Conservation (phyloP, 2,113 vertebrate genomes). For the Ammodytes marinus region DNA sequence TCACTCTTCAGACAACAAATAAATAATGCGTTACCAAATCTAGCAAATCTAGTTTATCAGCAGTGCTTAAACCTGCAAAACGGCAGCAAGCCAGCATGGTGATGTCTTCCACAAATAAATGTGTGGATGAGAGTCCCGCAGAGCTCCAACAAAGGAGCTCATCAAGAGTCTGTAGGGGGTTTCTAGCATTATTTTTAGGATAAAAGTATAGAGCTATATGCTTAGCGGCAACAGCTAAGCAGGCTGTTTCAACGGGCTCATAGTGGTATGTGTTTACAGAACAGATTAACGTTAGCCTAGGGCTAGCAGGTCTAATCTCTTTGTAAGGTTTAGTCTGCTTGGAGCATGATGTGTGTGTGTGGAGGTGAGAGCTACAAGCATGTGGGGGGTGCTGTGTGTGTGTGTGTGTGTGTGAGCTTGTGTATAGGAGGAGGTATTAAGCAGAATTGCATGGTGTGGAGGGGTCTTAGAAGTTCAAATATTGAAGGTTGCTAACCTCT, state of each 20-base stretch:
- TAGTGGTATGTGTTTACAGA: constrained; percentile 80
- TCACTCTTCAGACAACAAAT: neutral
- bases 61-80: neutral
- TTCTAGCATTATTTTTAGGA: constrained; percentile 45
- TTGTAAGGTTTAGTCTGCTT: constrained; percentile 63
- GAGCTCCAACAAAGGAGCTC: constrained; percentile 27
- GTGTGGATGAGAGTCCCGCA: constrained; percentile 22
- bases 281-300: constrained; percentile 78
- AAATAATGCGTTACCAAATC: neutral
- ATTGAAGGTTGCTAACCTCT: constrained; percentile 81
- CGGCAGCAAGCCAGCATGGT: constrained; percentile 9
- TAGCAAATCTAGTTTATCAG: constrained; percentile 7
- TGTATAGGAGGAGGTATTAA: constrained; percentile 70
- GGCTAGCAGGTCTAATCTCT: constrained; percentile 76
- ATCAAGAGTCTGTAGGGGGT: constrained; percentile 52
- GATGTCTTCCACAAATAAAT: constrained; percentile 49
- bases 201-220: constrained; percentile 29
- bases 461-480: constrained; percentile 79
- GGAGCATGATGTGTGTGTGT: constrained; percentile 55
- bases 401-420: constrained; percentile 42
- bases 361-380: constrained; percentile 59
- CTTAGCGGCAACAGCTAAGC: constrained; percentile 33
- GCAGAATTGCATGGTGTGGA: constrained; percentile 51
- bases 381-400: constrained; percentile 45
- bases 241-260: constrained; percentile 65